Percentiles rank a stretch among this genome's conserved stretches.
phyloP scores from a whole-genome alignment of 2,888 invertebrate genomes.

The Agapostemon virescens region DNA sequence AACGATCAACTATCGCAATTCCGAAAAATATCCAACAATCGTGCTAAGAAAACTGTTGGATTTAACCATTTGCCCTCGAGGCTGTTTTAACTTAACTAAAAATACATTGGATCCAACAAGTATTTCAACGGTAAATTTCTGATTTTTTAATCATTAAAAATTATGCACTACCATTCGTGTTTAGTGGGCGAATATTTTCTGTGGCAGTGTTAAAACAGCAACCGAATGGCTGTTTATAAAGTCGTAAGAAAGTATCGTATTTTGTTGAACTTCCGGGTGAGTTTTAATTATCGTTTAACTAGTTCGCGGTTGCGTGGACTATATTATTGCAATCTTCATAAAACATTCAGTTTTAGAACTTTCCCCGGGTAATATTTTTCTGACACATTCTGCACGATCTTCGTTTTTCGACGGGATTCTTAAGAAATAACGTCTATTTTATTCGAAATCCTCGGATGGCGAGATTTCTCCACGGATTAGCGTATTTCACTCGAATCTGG shows the following conservation, averaged over 20 bases:
- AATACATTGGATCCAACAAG: no score
- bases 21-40: conserved; percentile 5
- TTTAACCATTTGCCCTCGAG: not conserved
- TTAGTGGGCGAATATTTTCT: no score
- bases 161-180: no score
- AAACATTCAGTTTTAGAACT: not conserved
- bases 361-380: not conserved
- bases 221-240: no score
- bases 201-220: no score
- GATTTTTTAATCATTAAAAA: no score
- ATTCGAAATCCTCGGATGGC: not conserved
- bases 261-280: no score
- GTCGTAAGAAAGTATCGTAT: no score
- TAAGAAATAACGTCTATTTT: not conserved
- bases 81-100: not conserved
- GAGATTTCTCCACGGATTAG: not conserved
- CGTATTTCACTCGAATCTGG: conserved; percentile 12
- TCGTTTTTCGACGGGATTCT: not conserved
- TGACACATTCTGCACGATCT: not conserved
- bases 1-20: conserved; percentile 23
- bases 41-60: not conserved
- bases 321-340: not conserved
- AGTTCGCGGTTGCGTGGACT: no score
- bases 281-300: no score
- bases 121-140: no score